phyloP scores from a whole-genome alignment of 2,888 invertebrate genomes.

The Sturmia bella region DNA sequence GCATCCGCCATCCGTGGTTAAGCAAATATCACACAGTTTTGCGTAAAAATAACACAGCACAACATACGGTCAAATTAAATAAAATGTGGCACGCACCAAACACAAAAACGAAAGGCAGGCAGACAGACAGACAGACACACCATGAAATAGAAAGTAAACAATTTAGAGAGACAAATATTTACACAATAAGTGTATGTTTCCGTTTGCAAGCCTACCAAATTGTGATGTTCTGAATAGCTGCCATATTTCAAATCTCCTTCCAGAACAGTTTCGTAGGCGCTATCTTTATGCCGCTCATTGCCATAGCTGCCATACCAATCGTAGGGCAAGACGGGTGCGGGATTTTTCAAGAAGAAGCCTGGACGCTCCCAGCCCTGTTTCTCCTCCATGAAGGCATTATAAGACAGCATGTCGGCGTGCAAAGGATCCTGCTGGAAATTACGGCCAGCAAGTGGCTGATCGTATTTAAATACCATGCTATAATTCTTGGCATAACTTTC shows the following conservation, averaged over 20 bases:
- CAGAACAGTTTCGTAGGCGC: constrained; percentile 87
- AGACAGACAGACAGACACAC: constrained; percentile 21
- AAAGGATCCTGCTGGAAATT: constrained; percentile 87
- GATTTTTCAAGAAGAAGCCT: constrained; percentile 87
- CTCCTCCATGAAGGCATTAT: constrained; percentile 94
- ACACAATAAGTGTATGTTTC: constrained; percentile 23
- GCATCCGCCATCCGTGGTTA: constrained; percentile 66
- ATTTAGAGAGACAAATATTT: constrained; percentile 45
- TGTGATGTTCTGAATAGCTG: constrained; percentile 89
- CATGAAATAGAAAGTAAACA: constrained; percentile 60
- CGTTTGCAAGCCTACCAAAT: constrained; percentile 83
- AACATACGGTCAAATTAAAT: constrained; percentile 32
- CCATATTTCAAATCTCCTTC: constrained; percentile 90
- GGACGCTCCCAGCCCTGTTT: constrained; percentile 93
- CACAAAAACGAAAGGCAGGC: background rate
- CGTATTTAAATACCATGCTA: constrained; percentile 90
- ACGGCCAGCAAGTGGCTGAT: constrained; percentile 91
- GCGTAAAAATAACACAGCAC: constrained; percentile 63
- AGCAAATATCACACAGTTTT: constrained; percentile 69
- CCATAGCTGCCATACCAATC: constrained; percentile 94
- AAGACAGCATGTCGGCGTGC: constrained; percentile 85
- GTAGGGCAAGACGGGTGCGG: constrained; percentile 83
- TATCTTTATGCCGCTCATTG: constrained; percentile 85
- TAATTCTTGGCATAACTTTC: constrained; percentile 96
- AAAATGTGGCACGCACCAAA: constrained; percentile 60